phyloP scores from a whole-genome alignment of 1,140 invertebrate genomes.

The Bombus sibiricus region DNA sequence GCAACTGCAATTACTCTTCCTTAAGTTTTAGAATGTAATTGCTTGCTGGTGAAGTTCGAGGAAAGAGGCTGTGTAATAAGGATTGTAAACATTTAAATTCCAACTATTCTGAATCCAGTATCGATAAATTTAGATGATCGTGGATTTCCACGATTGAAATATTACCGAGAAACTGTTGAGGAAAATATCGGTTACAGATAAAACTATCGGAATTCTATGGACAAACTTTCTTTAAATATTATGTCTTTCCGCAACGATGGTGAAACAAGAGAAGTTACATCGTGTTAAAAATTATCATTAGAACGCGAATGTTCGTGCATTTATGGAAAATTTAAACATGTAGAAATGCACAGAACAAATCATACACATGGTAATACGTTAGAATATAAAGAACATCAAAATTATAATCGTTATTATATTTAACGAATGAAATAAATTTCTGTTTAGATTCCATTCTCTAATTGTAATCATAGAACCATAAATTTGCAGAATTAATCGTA shows the following conservation, averaged over 20 bases:
- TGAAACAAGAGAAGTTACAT: too few species aligned
- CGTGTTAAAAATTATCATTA: too few species aligned
- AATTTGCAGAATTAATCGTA: neutral
- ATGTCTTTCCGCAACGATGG: neutral
- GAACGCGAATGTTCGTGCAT: too few species aligned
- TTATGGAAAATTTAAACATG: too few species aligned
- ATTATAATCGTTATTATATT: neutral
- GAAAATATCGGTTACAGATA: neutral
- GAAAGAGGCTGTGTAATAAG: neutral
- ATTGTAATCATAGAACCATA: neutral
- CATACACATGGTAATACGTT: too few species aligned
- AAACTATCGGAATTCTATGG: neutral
- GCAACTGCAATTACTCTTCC: neutral
- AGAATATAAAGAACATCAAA: neutral
- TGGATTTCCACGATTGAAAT: neutral
- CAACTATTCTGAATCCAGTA: neutral
- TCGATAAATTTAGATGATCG: neutral
- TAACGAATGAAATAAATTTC: too few species aligned
- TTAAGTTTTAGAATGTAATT: slow-evolving; percentile 4
- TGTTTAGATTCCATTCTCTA: too few species aligned
- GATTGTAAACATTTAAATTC: neutral
- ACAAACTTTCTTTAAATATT: neutral
- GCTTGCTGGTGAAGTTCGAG: neutral
- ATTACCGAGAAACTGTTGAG: too few species aligned
- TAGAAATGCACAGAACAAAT: too few species aligned